These are phyloP conservation scores for Panthera leo DNA, from an alignment of 2,113 vertebrate species.

Conservation along the genomic window DNA sequence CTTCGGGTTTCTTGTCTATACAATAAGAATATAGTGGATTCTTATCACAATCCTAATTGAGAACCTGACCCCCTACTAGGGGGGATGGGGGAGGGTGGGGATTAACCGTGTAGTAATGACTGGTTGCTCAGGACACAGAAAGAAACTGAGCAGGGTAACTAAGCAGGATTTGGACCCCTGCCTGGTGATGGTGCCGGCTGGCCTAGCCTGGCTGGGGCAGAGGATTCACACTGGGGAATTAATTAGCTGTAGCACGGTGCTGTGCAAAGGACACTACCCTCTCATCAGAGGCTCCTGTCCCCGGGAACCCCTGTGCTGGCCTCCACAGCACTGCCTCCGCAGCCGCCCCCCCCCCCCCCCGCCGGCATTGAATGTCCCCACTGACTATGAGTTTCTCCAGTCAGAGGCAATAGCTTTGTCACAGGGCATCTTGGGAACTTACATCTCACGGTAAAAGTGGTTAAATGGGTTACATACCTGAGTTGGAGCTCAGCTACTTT, in stretches of 20 bases:
- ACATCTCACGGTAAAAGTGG: neutral
- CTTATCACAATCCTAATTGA: neutral
- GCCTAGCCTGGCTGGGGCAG: neutral
- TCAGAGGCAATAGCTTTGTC: neutral
- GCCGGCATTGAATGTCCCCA: neutral
- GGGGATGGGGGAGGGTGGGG: neutral
- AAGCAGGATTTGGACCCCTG: neutral
- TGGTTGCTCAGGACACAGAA: neutral
- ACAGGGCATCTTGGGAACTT: neutral
- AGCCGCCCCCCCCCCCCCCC: fast-evolving
- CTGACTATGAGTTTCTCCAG: neutral
- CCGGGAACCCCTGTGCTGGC: neutral
- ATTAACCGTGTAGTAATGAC: neutral
- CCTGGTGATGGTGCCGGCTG: fast-evolving
- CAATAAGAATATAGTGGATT: neutral
- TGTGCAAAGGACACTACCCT: neutral
- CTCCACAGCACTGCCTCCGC: neutral
- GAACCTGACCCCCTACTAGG: neutral
- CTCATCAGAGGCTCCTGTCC: neutral
- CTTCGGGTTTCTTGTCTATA: neutral
- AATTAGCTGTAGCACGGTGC: neutral
- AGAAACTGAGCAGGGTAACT: neutral
- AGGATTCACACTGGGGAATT: neutral
- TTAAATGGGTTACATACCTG: neutral
- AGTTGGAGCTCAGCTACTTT: neutral